A percentile compares a stretch with the other conserved stretches of the same genome.
Conservation (phyloP, 2,888 invertebrate species). For the Pyrrhosoma nymphula region DNA sequence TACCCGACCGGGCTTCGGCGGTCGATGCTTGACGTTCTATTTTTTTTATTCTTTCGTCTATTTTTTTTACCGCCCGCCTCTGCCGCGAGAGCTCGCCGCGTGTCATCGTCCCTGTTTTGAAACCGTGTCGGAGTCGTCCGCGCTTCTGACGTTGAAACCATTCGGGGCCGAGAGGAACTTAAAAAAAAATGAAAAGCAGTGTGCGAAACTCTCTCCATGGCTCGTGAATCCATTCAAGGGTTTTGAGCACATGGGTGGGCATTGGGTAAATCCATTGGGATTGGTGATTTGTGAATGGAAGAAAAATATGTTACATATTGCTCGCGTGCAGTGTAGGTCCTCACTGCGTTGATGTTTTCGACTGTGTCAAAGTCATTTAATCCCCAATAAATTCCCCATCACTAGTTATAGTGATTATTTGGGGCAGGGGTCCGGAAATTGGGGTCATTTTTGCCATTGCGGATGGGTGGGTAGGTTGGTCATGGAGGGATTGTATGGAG, state of each 20-base stretch:
- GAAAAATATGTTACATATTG: too few relatives aligned
- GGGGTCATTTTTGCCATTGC: too few relatives aligned
- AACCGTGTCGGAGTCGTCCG: not conserved
- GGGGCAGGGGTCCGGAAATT: too few relatives aligned
- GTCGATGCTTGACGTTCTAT: slow-evolving; percentile 32
- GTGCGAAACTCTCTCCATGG: not conserved
- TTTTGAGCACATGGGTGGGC: not conserved
- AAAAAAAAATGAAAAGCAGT: not conserved
- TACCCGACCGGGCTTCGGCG: slow-evolving; percentile 55
- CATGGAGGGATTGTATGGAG: too few relatives aligned
- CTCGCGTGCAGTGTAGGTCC: too few relatives aligned
- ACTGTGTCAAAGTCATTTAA: too few relatives aligned
- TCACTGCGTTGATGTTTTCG: too few relatives aligned
- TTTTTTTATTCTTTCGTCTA: not conserved
- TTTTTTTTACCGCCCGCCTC: not conserved
- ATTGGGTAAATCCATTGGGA: not conserved
- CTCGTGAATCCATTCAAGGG: slow-evolving; percentile 10
- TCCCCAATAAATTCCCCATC: too few relatives aligned
- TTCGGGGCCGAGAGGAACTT: not conserved
- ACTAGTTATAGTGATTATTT: too few relatives aligned
- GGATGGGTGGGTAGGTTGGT: too few relatives aligned
- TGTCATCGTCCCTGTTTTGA: slow-evolving; percentile 41
- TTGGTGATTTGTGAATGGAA: not conserved
- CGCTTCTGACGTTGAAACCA: slow-evolving; percentile 12
- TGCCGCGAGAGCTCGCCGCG: not conserved